Base-by-base conservation (phyloP, 2,888 invertebrate genomes). In the Drosophila conformis region DNA sequence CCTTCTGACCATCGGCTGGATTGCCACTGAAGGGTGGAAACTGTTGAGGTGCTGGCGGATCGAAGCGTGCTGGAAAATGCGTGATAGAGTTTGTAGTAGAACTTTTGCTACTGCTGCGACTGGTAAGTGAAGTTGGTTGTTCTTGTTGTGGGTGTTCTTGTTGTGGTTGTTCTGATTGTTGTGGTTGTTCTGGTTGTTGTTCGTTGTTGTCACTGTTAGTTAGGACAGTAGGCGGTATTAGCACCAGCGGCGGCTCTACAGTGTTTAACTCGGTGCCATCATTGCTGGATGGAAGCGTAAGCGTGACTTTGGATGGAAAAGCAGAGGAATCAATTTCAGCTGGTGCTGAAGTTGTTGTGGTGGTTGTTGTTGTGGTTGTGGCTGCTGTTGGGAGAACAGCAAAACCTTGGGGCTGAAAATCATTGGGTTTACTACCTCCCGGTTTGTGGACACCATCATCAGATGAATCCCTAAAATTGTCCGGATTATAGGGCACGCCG, bases 41-140 rank as follows among this genome's bases (percentile, higher is more conserved):
- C 11, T 78, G 77, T 33, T 86, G 82, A 33, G 74, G 82, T 25
- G 25, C 27, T 66, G 66, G 38, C 31, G 83, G 63, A 46, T 91
- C 92, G 38, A 92, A 87, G 54, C 80, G 87, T 63, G 90, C 92
- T 93, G 91, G 68, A 92, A 92, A 90, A 92, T 90, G 73, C 66
- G 83, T 83, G 76, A 89, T 83, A 84, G 91, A 90, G 86, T 84
- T 91, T 76, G 89, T 80, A 82, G 78, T 91, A 75, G 76, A 69
- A 58, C 53, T 73, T 15, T 29, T 25, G 31, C 49, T 40, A 36
- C 48, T n/a, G 40, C 59, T 64, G 58, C 29, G 25, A 42, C 46
- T 61, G 71, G 63, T 49, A 66, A 66, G 54, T 69, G 69, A 21
- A 15, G 53, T 46, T 66, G 64, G 46, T 25, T 54, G 46, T 11